phyloP scores from a whole-genome alignment of 2,113 vertebrate genomes.

The Mungos mungo region DNA sequence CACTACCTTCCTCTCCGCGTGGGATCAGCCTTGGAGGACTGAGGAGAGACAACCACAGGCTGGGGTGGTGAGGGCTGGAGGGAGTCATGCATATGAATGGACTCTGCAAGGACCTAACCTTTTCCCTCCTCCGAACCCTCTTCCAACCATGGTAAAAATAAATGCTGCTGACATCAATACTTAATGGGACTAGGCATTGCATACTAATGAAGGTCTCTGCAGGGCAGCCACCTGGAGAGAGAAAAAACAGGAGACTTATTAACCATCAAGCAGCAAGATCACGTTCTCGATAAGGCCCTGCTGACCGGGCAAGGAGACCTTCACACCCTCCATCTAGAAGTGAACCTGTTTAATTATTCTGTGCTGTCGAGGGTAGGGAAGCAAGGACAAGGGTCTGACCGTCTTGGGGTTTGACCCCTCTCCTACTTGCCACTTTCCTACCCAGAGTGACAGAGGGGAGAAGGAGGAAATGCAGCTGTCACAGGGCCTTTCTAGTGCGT shows the following conservation, averaged over 20 bases:
- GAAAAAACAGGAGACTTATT: neutral
- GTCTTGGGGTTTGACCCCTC: neutral
- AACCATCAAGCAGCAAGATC: neutral
- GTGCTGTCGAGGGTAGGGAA: fast-evolving
- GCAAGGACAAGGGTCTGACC: neutral
- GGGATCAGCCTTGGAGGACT: conserved; percentile 52
- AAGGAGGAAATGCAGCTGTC: neutral
- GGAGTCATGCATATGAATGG: conserved; percentile 73
- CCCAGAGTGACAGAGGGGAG: neutral
- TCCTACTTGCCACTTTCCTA: neutral
- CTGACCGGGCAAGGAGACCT: neutral
- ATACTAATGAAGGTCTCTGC: conserved; percentile 12
- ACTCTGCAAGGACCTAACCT: conserved; percentile 70
- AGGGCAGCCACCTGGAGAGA: conserved; percentile 21
- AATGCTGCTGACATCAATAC: conserved; percentile 76
- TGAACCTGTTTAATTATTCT: neutral
- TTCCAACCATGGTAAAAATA: conserved; percentile 59
- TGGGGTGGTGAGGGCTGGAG: conserved; percentile 53
- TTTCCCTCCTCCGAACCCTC: conserved; percentile 68
- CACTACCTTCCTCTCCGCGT: fast-evolving
- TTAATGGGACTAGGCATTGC: conserved; percentile 54
- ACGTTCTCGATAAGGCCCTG: neutral
- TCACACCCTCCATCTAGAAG: neutral
- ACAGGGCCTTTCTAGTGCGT: neutral
- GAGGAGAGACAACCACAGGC: conserved; percentile 42